Evolutionary conservation across 2,113 vertebrate species (phyloP), one percentile per base, ranked within the genome.

Genomic region (Neopipo cinnamomea): DNA sequence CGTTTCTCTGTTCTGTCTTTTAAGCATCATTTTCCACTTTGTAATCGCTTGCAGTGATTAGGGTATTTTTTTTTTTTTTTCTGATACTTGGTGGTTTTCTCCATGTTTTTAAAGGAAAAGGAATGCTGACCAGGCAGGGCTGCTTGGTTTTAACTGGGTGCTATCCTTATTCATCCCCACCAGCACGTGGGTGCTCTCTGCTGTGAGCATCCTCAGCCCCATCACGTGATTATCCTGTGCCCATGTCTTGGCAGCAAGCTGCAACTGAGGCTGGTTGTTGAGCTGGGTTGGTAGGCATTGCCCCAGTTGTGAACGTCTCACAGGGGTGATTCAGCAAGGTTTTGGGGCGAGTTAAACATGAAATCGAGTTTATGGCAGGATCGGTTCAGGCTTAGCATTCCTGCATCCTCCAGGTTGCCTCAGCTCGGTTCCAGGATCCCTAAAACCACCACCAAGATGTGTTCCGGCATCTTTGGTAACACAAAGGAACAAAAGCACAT

Each of bases 11-110:
- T n/a, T 37, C 16, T 83, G 23, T 30, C 42, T 80, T 72, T 72
- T 8, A 33, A 94, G 30, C 14, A 8, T 47, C 42, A 83, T 59
- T 24, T 6, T 85, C 56, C 35, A 27, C 21, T 75, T 68, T 42
- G 25, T 24, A 55, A 52, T 72, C 0, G 0, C 4, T 31, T 1
- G 10, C 0, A 4, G 47, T 0, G 7, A 87, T 85, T 18, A 50
- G 28, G 28, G 47, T 59, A 14, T 76, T 9, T 56, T 42, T 23
- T 14, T 65, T 42, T 41, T 63, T 37, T 58, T 22, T 35, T 6
- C 35, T 81, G 22, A 30, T 62, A 3, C 6, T 50, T 41, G 6
- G 41, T 35, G 15, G 0, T 22, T 82, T 89, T 42, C 19, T 39
- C 21, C 2, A 6, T 24, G 13, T 52, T 76, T 67, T 65, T 35